Conservation (phyloP, 1,140 invertebrate genomes). For the Pseudomyrmex concolor region DNA sequence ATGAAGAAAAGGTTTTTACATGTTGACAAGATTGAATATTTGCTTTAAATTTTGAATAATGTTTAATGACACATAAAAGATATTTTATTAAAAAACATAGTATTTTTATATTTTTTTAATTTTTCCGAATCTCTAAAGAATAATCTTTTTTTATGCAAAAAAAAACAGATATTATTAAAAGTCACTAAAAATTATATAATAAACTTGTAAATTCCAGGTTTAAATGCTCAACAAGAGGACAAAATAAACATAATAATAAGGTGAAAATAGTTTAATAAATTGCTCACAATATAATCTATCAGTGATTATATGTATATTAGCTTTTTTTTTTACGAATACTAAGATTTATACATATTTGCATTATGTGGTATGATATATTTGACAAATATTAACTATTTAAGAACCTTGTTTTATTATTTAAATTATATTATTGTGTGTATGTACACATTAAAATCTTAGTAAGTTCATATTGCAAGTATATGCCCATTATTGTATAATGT, state of each 20-base stretch:
- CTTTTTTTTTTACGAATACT: constrained; percentile 9
- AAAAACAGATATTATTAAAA: background rate
- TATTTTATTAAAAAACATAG: background rate
- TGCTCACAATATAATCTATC: constrained; percentile 10
- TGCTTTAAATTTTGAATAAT: background rate
- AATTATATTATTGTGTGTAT: too few species aligned
- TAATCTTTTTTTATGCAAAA: constrained; percentile 9
- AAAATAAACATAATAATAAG: constrained; percentile 72
- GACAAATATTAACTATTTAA: too few species aligned
- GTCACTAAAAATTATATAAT: constrained; percentile 20
- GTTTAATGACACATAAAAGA: background rate
- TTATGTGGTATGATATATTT: too few species aligned
- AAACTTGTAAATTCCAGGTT: constrained; percentile 76
- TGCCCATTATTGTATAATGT: constrained; percentile 63
- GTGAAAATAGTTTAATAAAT: constrained; percentile 70
- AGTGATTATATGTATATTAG: constrained; percentile 12
- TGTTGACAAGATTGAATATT: background rate
- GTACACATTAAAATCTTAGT: too few species aligned
- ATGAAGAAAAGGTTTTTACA: constrained; percentile 11
- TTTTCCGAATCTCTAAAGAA: background rate
- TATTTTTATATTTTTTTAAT: background rate
- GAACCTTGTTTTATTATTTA: too few species aligned
- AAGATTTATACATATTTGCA: background rate
- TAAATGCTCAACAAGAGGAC: constrained; percentile 73
- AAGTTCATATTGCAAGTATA: background rate